phyloP scores from a whole-genome alignment of 2,888 invertebrate genomes.

The Euproctis similis region DNA sequence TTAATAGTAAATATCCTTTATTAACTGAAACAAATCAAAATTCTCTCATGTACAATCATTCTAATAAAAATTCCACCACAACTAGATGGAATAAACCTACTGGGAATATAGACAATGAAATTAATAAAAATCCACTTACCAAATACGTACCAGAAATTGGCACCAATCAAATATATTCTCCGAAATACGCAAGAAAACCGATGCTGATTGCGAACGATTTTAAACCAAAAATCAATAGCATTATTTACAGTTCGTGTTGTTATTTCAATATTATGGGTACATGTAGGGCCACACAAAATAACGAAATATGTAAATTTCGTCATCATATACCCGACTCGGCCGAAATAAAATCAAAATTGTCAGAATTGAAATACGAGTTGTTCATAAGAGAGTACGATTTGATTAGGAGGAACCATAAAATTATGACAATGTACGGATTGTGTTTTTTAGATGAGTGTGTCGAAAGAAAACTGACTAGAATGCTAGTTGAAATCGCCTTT shows the following conservation, averaged over 20 bases:
- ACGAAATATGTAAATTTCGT: constrained; percentile 27
- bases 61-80: neutral
- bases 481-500: constrained; percentile 45
- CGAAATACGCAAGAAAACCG: constrained; percentile 6
- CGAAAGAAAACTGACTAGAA: constrained; percentile 33
- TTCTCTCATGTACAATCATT: no score
- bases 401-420: constrained; percentile 18
- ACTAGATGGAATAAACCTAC: neutral
- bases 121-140: no score
- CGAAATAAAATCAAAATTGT: constrained; percentile 20
- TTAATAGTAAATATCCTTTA: no score
- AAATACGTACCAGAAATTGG: no score
- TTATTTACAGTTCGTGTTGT: constrained; percentile 38
- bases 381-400: constrained; percentile 45
- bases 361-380: constrained; percentile 19
- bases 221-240: constrained; percentile 16
- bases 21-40: no score
- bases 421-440: constrained; percentile 33
- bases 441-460: constrained; percentile 38
- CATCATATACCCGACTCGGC: constrained; percentile 24
- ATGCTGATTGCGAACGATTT: constrained; percentile 13
- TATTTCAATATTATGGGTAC: constrained; percentile 34
- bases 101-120: no score
- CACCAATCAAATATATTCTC: constrained; percentile 1
- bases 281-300: constrained; percentile 28